Evolutionary conservation across 2,888 invertebrate genomes (phyloP), one percentile per base, ranked within the genome.

Genomic region (Leucozona laternaria): DNA sequence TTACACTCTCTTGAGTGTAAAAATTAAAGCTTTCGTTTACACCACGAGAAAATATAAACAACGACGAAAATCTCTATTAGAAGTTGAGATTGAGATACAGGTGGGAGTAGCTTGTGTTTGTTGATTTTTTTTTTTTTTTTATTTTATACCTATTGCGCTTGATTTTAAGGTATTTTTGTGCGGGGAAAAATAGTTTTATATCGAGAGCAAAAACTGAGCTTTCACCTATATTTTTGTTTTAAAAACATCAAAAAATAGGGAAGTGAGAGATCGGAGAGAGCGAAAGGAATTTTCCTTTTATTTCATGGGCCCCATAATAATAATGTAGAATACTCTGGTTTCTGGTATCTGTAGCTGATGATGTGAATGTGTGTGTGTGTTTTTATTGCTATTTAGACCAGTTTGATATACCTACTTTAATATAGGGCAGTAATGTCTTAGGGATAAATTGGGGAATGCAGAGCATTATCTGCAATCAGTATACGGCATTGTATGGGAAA

Each of bases 401-500:
- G 53, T 86, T 77, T 28, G n/a, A 4, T 7, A 15, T 15, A 48
- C n/a, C n/a, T 62, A 66, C 17, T 31, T 50, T 60, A 75, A 86
- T 86, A 86, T 86, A 86, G 86, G 86, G 78, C 86, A 86, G 86
- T 82, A 86, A 81, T 70, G 75, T 66, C 66, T 81, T 78, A 81
- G 64, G 85, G 82, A 86, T 86, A 75, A 82, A 82, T 58, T 86
- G 82, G 82, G 78, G 78, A 86, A 86, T 86, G 37, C 60, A 81
- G 78, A 78, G 53, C 58, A 86, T 86, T 68, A 86, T 86, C 86
- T 86, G 86, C 86, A 86, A 86, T 86, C 78, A 78, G 86, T 86
- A 64, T 64, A 86, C 86, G 43, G 86, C 86, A 86, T 78, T 86
- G 75, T 82, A 82, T 58, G 82, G 86, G 86, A 79, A 79, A 82